Conservation (phyloP, 2,888 invertebrate species). For the Galeopsomyia nigrocyanea region DNA sequence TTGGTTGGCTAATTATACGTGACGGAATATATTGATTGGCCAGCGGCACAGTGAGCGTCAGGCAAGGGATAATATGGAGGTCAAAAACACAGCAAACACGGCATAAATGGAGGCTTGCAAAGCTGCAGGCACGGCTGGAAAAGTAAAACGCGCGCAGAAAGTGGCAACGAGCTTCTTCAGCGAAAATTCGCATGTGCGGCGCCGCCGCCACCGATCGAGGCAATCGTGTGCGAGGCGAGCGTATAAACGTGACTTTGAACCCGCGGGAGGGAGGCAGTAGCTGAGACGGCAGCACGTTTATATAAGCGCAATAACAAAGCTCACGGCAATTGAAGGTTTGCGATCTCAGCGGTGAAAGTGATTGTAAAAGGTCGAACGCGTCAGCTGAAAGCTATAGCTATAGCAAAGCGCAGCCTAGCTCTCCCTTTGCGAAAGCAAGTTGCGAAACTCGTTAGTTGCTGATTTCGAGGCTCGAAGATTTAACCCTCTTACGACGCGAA, state of each 20-base stretch:
- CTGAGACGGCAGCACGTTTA: too few species aligned
- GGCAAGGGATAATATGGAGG: too few species aligned
- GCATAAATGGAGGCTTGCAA: constrained; percentile 4
- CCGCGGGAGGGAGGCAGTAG: too few species aligned
- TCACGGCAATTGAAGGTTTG: constrained; percentile 16
- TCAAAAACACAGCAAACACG: constrained; percentile 4
- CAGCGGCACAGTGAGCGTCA: too few species aligned
- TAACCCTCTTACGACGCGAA: constrained; percentile 44
- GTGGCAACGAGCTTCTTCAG: constrained; percentile 15
- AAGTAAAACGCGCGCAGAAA: constrained; percentile 13
- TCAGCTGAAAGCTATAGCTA: too few species aligned
- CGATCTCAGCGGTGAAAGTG: not conserved
- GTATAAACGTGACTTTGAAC: too few species aligned
- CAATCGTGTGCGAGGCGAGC: not conserved
- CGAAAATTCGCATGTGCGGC: constrained; percentile 6
- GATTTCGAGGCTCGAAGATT: constrained; percentile 42
- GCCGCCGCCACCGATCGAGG: not conserved
- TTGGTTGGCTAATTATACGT: too few species aligned
- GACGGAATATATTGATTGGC: too few species aligned
- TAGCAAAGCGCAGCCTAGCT: not conserved
- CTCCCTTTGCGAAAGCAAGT: constrained; percentile 38
- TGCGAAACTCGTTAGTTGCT: constrained; percentile 45
- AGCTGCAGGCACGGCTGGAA: not conserved
- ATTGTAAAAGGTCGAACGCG: too few species aligned
- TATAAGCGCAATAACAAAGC: constrained; percentile 13